phyloP scores from a whole-genome alignment of 30 jellyfish, hydroid and myxozoan genomes.

The Hydra vulgaris region DNA sequence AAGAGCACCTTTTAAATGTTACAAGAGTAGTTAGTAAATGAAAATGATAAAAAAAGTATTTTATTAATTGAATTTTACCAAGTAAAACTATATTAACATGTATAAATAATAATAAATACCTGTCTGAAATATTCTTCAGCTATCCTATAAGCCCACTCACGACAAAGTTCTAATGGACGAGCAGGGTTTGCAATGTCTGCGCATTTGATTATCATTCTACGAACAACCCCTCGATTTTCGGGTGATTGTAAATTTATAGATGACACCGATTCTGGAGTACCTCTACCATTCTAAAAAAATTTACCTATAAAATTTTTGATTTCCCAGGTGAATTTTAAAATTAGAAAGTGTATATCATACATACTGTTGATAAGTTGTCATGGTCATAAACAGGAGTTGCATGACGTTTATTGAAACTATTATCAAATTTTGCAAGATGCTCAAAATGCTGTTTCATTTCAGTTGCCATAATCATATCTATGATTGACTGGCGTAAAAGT shows the following conservation, averaged over 20 bases:
- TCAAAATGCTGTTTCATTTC: conserved; percentile 96
- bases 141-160: conserved; percentile 84
- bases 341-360: background rate
- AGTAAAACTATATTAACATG: too few relatives aligned
- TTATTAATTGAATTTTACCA: too few relatives aligned
- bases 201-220: conserved; percentile 83
- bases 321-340: background rate
- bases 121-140: conserved; percentile 91
- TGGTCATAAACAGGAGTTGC: background rate
- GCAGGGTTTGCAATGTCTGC: conserved; percentile 98
- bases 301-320: conserved; percentile 1
- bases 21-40: too few relatives aligned
- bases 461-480: conserved; percentile 95
- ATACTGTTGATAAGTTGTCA: background rate
- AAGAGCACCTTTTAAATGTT: too few relatives aligned
- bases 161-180: conserved; percentile 67
- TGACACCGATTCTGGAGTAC: conserved; percentile 84
- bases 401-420: conserved; percentile 58
- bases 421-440: conserved; percentile 81
- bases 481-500: conserved; percentile 70
- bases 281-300: conserved; percentile 77
- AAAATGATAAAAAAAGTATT: too few relatives aligned
- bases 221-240: conserved; percentile 68
- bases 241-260: conserved; percentile 81
- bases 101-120: too few relatives aligned